A percentile compares a stretch with the other conserved stretches of the same genome.
phyloP scores from a whole-genome alignment of 2,797 vertebrate species.

The Phataginus tetradactyla region DNA sequence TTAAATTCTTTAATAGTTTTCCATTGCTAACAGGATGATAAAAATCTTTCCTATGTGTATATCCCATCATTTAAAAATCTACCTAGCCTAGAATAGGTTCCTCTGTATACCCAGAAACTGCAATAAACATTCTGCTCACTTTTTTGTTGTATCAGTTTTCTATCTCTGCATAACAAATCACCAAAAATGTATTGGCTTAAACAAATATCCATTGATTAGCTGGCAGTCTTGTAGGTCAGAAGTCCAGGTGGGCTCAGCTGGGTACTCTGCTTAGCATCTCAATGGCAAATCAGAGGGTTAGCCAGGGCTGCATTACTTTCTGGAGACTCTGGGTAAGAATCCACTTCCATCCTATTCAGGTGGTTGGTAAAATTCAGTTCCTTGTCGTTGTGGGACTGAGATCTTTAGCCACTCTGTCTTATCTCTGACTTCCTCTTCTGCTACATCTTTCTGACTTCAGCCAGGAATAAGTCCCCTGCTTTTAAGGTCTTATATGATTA shows the following conservation, averaged over 20 bases:
- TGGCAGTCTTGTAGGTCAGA: background rate
- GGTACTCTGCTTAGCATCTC: background rate
- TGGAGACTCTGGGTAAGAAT: background rate
- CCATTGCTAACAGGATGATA: background rate
- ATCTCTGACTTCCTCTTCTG: background rate
- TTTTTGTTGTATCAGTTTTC: background rate
- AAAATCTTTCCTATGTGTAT: background rate
- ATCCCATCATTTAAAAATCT: background rate
- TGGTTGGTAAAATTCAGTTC: background rate
- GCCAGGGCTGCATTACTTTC: background rate
- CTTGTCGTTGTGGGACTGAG: background rate
- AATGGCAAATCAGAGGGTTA: background rate
- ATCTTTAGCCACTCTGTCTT: background rate
- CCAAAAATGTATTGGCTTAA: background rate
- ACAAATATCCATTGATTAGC: background rate
- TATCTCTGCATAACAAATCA: background rate
- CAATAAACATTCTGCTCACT: background rate
- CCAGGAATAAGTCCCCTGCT: background rate
- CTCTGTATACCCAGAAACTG: background rate
- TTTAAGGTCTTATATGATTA: background rate
- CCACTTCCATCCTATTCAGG: background rate
- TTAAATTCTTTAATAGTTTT: background rate
- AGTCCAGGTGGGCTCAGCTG: background rate
- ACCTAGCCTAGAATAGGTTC: background rate
- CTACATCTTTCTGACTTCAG: background rate